Percentiles rank a stretch among this genome's conserved stretches.
Conservation (phyloP, 2,797 vertebrate species). For the Rhincodon typus region DNA sequence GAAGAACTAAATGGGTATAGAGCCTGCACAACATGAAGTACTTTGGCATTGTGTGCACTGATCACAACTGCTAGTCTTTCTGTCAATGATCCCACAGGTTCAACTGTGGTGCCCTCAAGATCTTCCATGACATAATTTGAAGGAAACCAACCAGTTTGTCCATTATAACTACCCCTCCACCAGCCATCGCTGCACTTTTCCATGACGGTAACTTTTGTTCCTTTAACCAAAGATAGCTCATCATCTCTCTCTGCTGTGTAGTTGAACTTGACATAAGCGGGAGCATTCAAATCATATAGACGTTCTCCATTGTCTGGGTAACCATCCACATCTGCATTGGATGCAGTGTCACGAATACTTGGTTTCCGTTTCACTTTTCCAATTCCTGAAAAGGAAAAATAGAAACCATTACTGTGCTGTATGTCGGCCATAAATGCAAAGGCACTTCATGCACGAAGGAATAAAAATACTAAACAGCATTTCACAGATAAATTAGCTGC, state of each 20-base stretch:
- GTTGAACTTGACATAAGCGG: conserved; percentile 82
- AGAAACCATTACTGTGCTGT: background rate
- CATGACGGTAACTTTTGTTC: conserved; percentile 81
- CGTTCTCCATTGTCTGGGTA: conserved; percentile 73
- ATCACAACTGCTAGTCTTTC: conserved; percentile 76
- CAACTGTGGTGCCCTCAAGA: conserved; percentile 68
- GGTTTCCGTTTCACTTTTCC: conserved; percentile 81
- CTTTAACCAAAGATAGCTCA: conserved; percentile 80
- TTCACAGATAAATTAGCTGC: background rate
- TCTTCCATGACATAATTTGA: conserved; percentile 88
- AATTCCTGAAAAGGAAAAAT: conserved; percentile 59
- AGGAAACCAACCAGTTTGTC: conserved; percentile 80
- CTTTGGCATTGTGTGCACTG: conserved; percentile 67
- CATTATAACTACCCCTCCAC: conserved; percentile 82
- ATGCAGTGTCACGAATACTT: conserved; percentile 71
- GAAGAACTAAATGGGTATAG: conserved; percentile 81
- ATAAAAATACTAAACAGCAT: background rate
- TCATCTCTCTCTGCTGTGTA: conserved; percentile 81
- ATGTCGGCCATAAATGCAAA: background rate
- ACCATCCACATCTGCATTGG: conserved; percentile 67
- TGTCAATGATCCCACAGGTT: conserved; percentile 68
- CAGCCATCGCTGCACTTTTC: conserved; percentile 89
- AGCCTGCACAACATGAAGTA: conserved; percentile 79
- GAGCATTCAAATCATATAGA: conserved; percentile 80
- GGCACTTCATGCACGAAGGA: no score